phyloP scores from a whole-genome alignment of 2,113 vertebrate species.

The Perca flavescens region DNA sequence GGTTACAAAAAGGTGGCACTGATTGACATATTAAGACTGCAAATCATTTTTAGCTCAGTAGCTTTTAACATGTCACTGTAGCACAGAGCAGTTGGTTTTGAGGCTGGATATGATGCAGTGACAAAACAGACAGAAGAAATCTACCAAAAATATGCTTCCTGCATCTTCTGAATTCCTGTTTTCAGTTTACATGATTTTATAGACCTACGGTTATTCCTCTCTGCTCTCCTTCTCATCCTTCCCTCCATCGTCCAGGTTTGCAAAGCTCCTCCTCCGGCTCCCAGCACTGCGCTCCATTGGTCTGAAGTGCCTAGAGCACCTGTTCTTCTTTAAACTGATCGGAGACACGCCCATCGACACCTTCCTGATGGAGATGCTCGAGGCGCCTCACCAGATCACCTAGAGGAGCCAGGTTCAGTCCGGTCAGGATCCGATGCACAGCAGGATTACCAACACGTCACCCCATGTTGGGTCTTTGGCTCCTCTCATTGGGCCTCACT shows the following conservation, averaged over 20 bases:
- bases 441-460: conserved; percentile 64
- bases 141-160: not conserved
- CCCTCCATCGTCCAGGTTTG: conserved; percentile 83
- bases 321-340: conserved; percentile 97
- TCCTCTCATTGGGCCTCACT: conserved; percentile 57
- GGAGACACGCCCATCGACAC: conserved; percentile 96
- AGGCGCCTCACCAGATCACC: conserved; percentile 93
- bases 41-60: not conserved
- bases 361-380: conserved; percentile 97
- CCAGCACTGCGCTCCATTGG: conserved; percentile 92
- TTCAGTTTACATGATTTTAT: not conserved
- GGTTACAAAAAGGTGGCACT: not conserved
- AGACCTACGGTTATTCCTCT: not conserved
- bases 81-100: not conserved
- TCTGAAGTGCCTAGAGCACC: conserved; percentile 93
- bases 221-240: not conserved
- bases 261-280: conserved; percentile 94
- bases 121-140: not conserved
- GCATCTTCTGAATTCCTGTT: not conserved
- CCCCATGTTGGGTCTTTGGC: conserved; percentile 28
- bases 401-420: conserved; percentile 73
- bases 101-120: not conserved
- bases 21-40: not conserved
- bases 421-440: conserved; percentile 59
- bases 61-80: not conserved